These are phyloP conservation scores for Galerucella calmariensis DNA, from an alignment of 2,888 invertebrate genomes.

Conservation along the genomic window DNA sequence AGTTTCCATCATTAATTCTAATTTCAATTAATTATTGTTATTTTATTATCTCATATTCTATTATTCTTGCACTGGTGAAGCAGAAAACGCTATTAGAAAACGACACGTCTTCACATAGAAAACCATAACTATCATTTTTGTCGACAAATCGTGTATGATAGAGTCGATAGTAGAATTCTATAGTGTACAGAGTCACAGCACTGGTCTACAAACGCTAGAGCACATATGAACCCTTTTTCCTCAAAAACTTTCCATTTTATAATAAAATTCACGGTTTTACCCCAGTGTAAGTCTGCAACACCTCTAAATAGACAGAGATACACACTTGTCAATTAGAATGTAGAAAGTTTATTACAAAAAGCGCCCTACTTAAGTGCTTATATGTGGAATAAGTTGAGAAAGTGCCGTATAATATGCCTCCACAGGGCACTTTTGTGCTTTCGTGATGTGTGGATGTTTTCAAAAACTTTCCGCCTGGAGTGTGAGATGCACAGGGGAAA, in stretches of 20 bases:
- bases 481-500: conserved; percentile 13
- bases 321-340: conserved; percentile 49
- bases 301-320: not conserved
- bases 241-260: not conserved
- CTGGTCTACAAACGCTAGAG: too few species aligned
- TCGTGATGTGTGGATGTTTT: conserved; percentile 17
- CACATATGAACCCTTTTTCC: too few species aligned
- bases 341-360: conserved; percentile 45
- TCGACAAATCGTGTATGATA: too few species aligned
- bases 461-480: conserved; percentile 8
- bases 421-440: conserved; percentile 40
- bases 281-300: not conserved
- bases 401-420: conserved; percentile 50
- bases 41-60: too few species aligned
- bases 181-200: too few species aligned
- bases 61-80: too few species aligned
- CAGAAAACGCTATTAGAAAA: too few species aligned
- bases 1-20: too few species aligned
- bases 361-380: conserved; percentile 38
- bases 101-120: too few species aligned
- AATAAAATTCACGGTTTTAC: not conserved
- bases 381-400: conserved; percentile 37
- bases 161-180: too few species aligned
- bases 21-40: too few species aligned
- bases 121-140: too few species aligned